Percentiles rank a stretch among this genome's conserved stretches.
These are phyloP conservation scores for Ariolimax columbianus DNA, from an alignment of 2,888 invertebrate species.

Conservation along the genomic window DNA sequence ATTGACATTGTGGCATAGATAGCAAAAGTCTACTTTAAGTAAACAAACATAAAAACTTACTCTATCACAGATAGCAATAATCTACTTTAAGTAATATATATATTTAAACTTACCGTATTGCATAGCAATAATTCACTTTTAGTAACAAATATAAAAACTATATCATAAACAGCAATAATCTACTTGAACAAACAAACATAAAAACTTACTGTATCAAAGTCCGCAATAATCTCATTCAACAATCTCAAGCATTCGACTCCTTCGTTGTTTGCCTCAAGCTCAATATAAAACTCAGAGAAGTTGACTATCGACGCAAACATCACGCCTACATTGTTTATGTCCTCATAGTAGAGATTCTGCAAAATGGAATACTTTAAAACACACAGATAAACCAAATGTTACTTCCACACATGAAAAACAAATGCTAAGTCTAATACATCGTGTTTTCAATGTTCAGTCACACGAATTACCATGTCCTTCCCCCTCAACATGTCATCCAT, in stretches of 20 bases:
- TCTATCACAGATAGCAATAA: slow-evolving; percentile 96
- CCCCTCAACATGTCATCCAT: too few species aligned
- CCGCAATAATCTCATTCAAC: slow-evolving; percentile 94
- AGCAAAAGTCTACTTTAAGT: too few species aligned
- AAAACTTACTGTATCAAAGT: slow-evolving; percentile 89
- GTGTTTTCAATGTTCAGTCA: too few species aligned
- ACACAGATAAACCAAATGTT: background rate
- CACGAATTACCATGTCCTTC: too few species aligned
- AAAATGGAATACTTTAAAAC: background rate
- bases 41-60: slow-evolving; percentile 78
- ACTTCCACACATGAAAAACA: background rate
- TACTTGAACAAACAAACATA: too few species aligned
- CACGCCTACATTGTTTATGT: slow-evolving; percentile 92
- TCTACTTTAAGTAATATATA: slow-evolving; percentile 95
- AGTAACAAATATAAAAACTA: too few species aligned
- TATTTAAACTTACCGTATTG: too few species aligned
- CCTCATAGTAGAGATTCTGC: slow-evolving; percentile 88
- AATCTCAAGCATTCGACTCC: slow-evolving; percentile 92
- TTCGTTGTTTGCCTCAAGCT: slow-evolving; percentile 93
- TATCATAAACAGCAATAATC: too few species aligned
- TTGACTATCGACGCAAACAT: slow-evolving; percentile 95
- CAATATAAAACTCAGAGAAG: slow-evolving; percentile 95
- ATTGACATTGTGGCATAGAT: too few species aligned
- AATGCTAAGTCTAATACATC: background rate
- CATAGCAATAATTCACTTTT: too few species aligned